Base-by-base conservation (phyloP, 2,888 invertebrate genomes). In the Halictus quadricinctus region DNA sequence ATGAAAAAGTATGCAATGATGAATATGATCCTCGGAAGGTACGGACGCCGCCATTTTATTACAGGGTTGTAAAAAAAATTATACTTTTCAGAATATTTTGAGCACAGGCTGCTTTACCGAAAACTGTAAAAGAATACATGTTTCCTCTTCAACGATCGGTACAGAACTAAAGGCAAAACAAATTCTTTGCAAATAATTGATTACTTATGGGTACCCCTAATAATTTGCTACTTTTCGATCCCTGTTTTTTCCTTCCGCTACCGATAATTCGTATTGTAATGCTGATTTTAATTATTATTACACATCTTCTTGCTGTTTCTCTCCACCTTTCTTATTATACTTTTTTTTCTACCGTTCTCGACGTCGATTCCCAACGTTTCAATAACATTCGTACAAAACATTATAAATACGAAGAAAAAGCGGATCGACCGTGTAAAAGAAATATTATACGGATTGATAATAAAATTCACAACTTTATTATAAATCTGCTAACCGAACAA, bases 391-490 rank as follows among this genome's bases (percentile, higher is more conserved):
- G 2, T 29, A 29, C 29, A 2, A 29, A 29, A 29, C 29, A 29
- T 29, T 29, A 29, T 29, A 29, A 29, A 29, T 29, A 29, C 29
- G 29, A 29, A 36, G 36, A 60, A 12, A 12, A 25, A 60, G 25
- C 60, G 13, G 60, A 25, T 60, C n/a, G 25, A 25, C 25, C 60
- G 25, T 60, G 25, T 25, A 25, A 25, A 6, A 13, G 36, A 29
- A 29, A 64, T 64, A 21, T 70, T 15, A 25, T 46, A 15, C 5
- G 25, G n/a, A 36, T 50, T 48, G n/a, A 60, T 66, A 82, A 86
- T 91, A 91, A 91, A 91, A 90, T 91, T 91, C 91, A 92, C 92
- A 92, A 93, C 88, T 93, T 92, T 92, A 92, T 93, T 92, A 88
- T 90, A 92, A 88, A 88, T 90, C 84, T 91, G 87, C 89, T 88